phyloP scores from a whole-genome alignment of 2,113 vertebrate genomes.

The Centropus bengalensis region DNA sequence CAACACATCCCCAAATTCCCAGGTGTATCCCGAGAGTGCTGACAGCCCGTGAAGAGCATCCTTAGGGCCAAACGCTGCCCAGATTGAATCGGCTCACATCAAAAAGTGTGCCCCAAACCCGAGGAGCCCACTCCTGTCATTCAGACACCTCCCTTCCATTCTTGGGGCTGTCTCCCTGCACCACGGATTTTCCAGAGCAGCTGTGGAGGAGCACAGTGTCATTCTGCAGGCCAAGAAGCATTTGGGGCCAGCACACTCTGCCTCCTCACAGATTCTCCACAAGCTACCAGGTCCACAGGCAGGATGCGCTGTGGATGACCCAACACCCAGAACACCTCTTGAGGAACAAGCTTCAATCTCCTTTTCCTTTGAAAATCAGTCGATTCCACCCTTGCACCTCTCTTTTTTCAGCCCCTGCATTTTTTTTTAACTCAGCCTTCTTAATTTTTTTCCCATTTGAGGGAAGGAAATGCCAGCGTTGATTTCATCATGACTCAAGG shows the following conservation, averaged over 20 bases:
- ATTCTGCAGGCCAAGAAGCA: not conserved
- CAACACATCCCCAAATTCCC: not conserved
- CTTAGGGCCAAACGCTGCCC: not conserved
- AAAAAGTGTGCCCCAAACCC: not conserved
- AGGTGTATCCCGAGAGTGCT: not conserved
- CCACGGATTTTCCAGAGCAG: rapidly evolving
- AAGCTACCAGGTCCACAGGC: not conserved
- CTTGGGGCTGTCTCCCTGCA: not conserved
- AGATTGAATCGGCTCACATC: not conserved
- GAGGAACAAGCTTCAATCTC: not conserved
- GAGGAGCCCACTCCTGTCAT: not conserved
- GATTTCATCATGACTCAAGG: not conserved
- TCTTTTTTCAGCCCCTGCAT: not conserved
- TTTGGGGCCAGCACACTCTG: not conserved
- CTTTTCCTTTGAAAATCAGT: not conserved
- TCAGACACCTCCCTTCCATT: not conserved
- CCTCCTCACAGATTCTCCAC: not conserved
- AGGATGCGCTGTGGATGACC: not conserved
- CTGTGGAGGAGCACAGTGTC: not conserved
- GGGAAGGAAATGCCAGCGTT: not conserved
- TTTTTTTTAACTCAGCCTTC: not conserved
- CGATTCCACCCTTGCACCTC: not conserved
- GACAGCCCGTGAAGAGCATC: not conserved
- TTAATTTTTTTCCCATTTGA: not conserved
- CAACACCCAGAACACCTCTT: not conserved